Base-by-base conservation (phyloP, 1,140 invertebrate species). In the Aphelinus atriplicis region DNA sequence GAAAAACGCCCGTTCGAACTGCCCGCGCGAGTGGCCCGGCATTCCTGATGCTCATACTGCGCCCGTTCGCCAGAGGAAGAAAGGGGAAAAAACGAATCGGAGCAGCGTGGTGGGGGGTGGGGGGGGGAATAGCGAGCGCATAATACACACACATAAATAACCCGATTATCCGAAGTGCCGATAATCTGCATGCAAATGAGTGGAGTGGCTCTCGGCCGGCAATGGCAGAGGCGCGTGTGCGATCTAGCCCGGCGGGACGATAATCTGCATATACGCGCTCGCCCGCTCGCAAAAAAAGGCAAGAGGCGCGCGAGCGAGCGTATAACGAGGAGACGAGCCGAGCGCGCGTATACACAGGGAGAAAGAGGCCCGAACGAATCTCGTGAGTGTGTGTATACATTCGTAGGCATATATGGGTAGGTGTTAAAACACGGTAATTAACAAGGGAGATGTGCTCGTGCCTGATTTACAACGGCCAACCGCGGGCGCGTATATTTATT, bases 391-490 rank as follows among this genome's bases (percentile, higher is more conserved):
- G 26, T 26, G 26, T 26, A 26, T 26, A 26, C 26, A 26, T 26
- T 26, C 26, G 26, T 65, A 72, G 77, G 77, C 79, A 79, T 80
- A 60, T 3, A 26, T 60, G 77, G 77, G 79, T 85, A 88, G 86
- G 86, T 86, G 86, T 86, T 87, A 88, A 87, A 88, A 88, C 86
- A 86, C 83, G 84, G 84, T 85, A 88, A 88, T 88, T 86, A 88
- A 87, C 84, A 87, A 85, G 81, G 81, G 81, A 80, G 81, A 82
- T 81, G 57, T 79, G 82, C 78, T 26, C 26, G 26, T 26, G 26
- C 26, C 26, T 26, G 26, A 26, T 26, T 26, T 26, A 26, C 26
- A 26, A 26, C 26, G 26, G 26, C 26, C 26, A 26, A 26, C 26
- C 26, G 26, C 78, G 80, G 77, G 73, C 77, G 81, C 84, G 84